These are phyloP conservation scores for Microcebus tavaratra DNA, from an alignment of 2,113 vertebrate species.

Conservation along the genomic window DNA sequence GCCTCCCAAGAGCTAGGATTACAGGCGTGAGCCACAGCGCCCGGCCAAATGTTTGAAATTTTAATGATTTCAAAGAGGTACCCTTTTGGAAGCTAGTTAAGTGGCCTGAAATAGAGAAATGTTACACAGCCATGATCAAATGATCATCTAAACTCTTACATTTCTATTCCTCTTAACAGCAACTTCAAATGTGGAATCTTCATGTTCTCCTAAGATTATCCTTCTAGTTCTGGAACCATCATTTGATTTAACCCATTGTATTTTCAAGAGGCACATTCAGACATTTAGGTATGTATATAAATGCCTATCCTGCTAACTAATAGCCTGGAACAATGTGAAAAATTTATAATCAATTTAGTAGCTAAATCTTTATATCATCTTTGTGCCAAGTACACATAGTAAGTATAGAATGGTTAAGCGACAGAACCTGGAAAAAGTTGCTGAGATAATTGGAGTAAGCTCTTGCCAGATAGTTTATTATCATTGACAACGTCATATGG, in stretches of 20 bases:
- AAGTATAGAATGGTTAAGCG: background rate
- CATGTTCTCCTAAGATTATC: background rate
- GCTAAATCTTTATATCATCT: background rate
- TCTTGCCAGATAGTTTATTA: background rate
- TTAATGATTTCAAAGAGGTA: background rate
- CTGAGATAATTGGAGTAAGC: background rate
- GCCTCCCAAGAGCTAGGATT: too few relatives aligned
- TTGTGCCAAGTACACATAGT: background rate
- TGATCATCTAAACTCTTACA: background rate
- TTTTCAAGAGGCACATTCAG: background rate
- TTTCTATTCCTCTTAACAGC: background rate
- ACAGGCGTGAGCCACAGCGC: too few relatives aligned
- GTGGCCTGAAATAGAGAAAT: background rate
- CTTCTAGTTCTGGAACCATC: background rate
- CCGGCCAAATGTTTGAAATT: background rate
- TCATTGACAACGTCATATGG: background rate
- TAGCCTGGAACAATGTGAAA: background rate
- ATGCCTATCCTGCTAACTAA: background rate
- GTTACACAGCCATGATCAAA: background rate
- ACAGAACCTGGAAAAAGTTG: background rate
- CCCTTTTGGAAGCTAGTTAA: background rate
- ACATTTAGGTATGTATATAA: background rate
- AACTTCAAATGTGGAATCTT: background rate
- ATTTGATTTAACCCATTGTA: background rate
- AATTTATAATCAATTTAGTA: background rate